These are phyloP conservation scores for Ceratotherium simum DNA, from an alignment of 2,113 vertebrate genomes.

Conservation along the genomic window DNA sequence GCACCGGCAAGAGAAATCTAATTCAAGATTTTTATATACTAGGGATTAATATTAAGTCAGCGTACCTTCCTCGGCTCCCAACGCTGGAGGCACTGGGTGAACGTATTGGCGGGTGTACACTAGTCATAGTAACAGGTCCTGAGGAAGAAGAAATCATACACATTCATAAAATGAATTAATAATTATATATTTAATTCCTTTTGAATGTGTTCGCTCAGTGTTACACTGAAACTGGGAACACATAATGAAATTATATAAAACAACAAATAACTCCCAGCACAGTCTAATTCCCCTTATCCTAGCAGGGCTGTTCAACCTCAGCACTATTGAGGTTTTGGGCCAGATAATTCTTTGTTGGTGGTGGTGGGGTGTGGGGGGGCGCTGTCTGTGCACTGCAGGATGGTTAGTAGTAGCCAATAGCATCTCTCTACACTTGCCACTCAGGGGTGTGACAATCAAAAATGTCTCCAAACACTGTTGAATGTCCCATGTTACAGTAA, in stretches of 20 bases:
- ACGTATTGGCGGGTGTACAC: slow-evolving; percentile 87
- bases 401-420: background rate
- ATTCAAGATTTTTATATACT: background rate
- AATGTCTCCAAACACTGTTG: background rate
- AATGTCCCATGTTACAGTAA: background rate
- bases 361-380: too few relatives aligned
- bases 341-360: background rate
- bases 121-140: slow-evolving; percentile 87
- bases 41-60: background rate
- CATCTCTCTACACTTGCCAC: background rate
- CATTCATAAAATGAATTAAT: background rate
- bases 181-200: background rate
- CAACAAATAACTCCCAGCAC: background rate
- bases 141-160: slow-evolving; percentile 37
- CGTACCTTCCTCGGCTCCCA: slow-evolving; percentile 91
- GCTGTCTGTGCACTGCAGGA: background rate
- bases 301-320: background rate
- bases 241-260: background rate
- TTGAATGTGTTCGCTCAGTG: background rate
- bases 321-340: background rate
- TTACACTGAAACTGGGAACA: background rate
- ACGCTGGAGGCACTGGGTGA: slow-evolving; percentile 91
- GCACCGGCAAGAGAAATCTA: background rate
- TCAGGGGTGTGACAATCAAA: background rate
- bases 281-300: background rate